Percentiles rank a stretch among this genome's conserved stretches.
Evolutionary conservation across 2,797 vertebrate species (phyloP).

Genomic region (Buceros bicornis): DNA sequence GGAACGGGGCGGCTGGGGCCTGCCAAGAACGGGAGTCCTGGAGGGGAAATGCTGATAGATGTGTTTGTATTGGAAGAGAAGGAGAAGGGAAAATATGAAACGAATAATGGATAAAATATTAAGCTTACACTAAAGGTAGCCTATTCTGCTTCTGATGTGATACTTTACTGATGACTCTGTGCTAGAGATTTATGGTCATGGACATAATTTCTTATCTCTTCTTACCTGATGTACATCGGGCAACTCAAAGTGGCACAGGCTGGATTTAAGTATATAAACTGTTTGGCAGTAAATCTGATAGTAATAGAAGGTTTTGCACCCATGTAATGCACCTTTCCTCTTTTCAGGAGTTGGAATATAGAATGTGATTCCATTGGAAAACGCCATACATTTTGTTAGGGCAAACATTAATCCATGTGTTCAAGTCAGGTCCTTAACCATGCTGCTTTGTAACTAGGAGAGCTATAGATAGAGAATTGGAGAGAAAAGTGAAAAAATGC

Average conservation of each 20-base stretch:
- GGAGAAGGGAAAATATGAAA: neutral
- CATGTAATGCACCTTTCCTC: rapidly evolving
- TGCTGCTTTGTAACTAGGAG: neutral
- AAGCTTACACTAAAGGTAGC: neutral
- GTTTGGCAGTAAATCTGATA: neutral
- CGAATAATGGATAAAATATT: neutral
- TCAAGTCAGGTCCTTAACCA: neutral
- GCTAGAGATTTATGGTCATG: neutral
- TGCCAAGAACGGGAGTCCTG: no score
- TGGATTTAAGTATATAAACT: neutral
- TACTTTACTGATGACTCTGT: neutral
- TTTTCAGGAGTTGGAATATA: neutral
- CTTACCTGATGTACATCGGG: neutral
- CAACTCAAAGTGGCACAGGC: neutral
- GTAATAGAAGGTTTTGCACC: neutral
- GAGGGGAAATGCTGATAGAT: no score
- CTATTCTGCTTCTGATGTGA: neutral
- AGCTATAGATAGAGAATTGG: neutral
- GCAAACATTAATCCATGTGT: neutral
- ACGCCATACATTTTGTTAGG: rapidly evolving
- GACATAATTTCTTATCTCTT: neutral
- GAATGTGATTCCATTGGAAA: neutral
- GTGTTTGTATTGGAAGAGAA: neutral
- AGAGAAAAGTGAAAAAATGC: neutral
- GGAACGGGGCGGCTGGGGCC: no score